These are phyloP conservation scores for Cydia pomonella DNA, from an alignment of 1,140 invertebrate genomes.

Conservation along the genomic window DNA sequence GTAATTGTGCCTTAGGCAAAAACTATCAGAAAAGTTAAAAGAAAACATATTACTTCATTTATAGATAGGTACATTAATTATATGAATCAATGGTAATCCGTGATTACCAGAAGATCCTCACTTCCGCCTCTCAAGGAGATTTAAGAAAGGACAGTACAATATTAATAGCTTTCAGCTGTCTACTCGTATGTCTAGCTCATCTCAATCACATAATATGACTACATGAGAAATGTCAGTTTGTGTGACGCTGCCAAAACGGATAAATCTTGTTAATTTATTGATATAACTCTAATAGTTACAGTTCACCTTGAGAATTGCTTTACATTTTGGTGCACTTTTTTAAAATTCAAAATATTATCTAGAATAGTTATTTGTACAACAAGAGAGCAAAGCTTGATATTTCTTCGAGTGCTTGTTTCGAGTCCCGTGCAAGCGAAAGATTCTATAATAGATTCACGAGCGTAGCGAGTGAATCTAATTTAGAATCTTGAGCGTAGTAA, in stretches of 20 bases:
- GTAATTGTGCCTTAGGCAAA: not conserved
- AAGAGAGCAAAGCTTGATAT: too few relatives aligned
- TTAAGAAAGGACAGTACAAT: not conserved
- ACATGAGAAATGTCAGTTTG: not conserved
- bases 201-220: not conserved
- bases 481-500: too few relatives aligned
- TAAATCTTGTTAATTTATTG: not conserved
- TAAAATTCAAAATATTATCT: too few relatives aligned
- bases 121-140: not conserved
- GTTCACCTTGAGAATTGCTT: not conserved
- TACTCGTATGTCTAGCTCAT: not conserved
- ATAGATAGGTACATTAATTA: too few relatives aligned
- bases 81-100: not conserved
- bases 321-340: not conserved
- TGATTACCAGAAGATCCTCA: not conserved
- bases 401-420: too few relatives aligned
- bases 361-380: too few relatives aligned
- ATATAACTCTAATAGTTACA: not conserved
- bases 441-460: too few relatives aligned
- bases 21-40: not conserved
- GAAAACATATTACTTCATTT: not conserved
- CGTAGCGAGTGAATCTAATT: too few relatives aligned
- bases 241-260: not conserved
- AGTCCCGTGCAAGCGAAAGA: too few relatives aligned
- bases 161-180: conserved; percentile 16